Evolutionary conservation across 2,797 vertebrate genomes (phyloP).

Genomic region (Bucorvus abyssinicus): DNA sequence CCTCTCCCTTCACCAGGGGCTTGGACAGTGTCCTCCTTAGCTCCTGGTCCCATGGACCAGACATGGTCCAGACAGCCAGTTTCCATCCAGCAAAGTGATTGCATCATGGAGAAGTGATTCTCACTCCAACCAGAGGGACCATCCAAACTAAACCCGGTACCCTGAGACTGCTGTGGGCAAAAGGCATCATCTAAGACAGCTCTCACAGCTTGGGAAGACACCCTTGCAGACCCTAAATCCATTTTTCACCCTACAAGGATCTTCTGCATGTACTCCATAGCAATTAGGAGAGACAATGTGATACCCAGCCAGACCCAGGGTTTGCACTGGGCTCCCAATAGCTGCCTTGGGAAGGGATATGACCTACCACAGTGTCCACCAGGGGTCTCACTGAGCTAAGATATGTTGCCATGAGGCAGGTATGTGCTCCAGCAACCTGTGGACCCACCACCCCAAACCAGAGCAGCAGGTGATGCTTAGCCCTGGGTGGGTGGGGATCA

Average conservation of each 20-base stretch:
- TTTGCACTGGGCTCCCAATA: neutral
- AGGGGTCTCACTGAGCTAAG: neutral
- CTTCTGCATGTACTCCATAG: accelerated
- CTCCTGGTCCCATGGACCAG: neutral
- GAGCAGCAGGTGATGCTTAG: neutral
- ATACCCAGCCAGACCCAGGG: accelerated
- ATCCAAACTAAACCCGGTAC: neutral
- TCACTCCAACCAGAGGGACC: neutral
- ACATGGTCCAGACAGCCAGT: accelerated
- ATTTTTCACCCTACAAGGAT: neutral
- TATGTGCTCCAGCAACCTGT: neutral
- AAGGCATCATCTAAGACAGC: neutral
- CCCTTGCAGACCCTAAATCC: neutral
- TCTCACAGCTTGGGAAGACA: neutral
- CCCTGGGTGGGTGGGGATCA: accelerated
- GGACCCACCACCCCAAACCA: neutral
- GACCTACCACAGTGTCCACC: accelerated
- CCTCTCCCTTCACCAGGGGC: neutral
- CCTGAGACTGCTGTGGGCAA: neutral
- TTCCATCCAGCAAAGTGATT: neutral
- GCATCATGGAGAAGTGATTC: neutral
- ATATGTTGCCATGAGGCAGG: neutral
- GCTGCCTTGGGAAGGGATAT: neutral
- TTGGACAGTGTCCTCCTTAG: neutral
- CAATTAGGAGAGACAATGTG: neutral